phyloP scores from a whole-genome alignment of 2,797 vertebrate species.

The Tauraco hartlaubi region DNA sequence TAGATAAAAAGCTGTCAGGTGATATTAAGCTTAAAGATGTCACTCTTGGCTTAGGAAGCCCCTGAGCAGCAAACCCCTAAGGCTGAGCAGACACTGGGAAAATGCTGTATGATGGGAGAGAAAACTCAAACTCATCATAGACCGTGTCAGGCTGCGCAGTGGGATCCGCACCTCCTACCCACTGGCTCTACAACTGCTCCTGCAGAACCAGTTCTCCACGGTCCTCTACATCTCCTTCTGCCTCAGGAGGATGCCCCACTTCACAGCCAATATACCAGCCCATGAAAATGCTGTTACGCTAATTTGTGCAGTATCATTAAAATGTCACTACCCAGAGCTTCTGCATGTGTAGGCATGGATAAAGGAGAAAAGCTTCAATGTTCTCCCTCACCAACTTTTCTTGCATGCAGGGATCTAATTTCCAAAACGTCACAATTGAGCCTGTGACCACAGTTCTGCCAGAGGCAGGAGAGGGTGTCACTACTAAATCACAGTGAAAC shows the following conservation, averaged over 20 bases:
- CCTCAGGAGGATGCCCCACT: not conserved
- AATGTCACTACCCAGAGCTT: not conserved
- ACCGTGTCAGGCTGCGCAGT: fast-evolving
- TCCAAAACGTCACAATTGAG: not conserved
- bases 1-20: not conserved
- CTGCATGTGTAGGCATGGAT: not conserved
- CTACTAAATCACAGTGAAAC: not conserved
- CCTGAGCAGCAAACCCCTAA: not conserved
- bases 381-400: not conserved
- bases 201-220: not conserved
- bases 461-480: fast-evolving
- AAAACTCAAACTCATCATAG: not conserved
- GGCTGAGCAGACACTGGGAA: not conserved
- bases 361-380: not conserved
- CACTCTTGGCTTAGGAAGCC: not conserved
- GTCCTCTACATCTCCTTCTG: not conserved
- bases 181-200: not conserved
- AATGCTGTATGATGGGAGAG: not conserved
- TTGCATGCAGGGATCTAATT: not conserved
- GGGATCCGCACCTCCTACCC: not conserved
- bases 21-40: not conserved
- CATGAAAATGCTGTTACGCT: not conserved
- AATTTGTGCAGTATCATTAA: not conserved
- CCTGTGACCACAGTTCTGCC: not conserved
- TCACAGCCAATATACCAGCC: not conserved